Evolutionary conservation across 2,797 vertebrate genomes (phyloP), one percentile per base, ranked within the genome.

Genomic region (Cossypha heuglini): DNA sequence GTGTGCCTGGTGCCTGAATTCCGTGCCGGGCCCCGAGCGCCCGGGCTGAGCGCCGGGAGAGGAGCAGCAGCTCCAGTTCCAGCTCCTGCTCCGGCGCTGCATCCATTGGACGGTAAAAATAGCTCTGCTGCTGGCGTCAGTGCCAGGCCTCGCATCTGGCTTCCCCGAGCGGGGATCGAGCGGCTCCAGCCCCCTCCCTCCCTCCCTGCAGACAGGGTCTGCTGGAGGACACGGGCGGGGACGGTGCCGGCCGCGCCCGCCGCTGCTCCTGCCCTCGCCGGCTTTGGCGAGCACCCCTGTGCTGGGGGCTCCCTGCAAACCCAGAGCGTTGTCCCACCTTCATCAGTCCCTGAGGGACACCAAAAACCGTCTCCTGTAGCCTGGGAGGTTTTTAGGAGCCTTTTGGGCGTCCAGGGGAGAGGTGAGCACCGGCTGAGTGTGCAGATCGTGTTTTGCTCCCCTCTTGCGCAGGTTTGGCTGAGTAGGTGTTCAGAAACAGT

Each of bases 21-120:
- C n/a, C 10, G 0, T 16, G 57, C 83, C 16, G 7, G 0, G 29
- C 66, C 54, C 68, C 0, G 1, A 6, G 69, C 52, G 77, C 77
- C 0, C 1, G 9, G 51, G 51, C 90, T 24, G 66, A 92, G 67
- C 5, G 2, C 0, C 69, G 2, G 16, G 73, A 31, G 90, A 74
- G 82, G 84, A 93, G 87, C 74, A 46, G 66, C 84, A 57, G 88
- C 92, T 74, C 72, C 87, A 42, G 45, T 9, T 93, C 86, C 43
- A 19, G 88, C 91, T 79, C 80, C 85, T 58, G 78, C 93, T 90
- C 89, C 29, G 4, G 43, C 75, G 10, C 67, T 7, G 5, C 82
- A 22, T 31, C 89, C 87, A 86, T 96, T 93, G 94, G 96, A 33
- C 52, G 28, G 69, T 97, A 96, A 97, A 97, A 97, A 96, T 97